phyloP scores from a whole-genome alignment of 2,113 vertebrate species.

The Urocynchramus pylzowi region DNA sequence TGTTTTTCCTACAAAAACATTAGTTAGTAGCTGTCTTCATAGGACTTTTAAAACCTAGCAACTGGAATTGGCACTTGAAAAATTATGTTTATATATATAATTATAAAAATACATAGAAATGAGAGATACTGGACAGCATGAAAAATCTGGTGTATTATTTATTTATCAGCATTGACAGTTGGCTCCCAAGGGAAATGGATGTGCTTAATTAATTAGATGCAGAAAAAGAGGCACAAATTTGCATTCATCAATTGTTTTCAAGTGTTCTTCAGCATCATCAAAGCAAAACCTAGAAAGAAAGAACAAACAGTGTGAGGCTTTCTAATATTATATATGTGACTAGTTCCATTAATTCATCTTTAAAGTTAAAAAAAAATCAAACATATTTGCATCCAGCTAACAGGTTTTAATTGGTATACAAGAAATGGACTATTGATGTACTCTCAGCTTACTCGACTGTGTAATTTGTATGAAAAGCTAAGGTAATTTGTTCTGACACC shows the following conservation, averaged over 20 bases:
- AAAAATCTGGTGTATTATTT: not conserved
- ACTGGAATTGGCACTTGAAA: not conserved
- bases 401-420: not conserved
- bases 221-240: not conserved
- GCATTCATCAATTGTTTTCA: not conserved
- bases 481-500: not conserved
- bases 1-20: not conserved
- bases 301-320: not conserved
- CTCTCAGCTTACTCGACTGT: not conserved
- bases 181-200: not conserved
- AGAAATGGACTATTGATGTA: not conserved
- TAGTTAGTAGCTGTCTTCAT: not conserved
- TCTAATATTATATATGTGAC: not conserved
- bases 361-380: not conserved
- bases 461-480: not conserved
- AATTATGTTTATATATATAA: not conserved
- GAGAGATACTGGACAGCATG: not conserved
- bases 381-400: not conserved
- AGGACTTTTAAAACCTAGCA: not conserved
- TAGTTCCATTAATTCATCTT: not conserved
- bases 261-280: not conserved
- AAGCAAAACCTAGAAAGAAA: not conserved
- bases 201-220: not conserved
- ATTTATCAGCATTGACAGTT: not conserved
- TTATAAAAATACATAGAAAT: not conserved